Evolutionary conservation across 2,888 invertebrate genomes (phyloP), one percentile per base, ranked within the genome.

Genomic region (Acleris emargana): DNA sequence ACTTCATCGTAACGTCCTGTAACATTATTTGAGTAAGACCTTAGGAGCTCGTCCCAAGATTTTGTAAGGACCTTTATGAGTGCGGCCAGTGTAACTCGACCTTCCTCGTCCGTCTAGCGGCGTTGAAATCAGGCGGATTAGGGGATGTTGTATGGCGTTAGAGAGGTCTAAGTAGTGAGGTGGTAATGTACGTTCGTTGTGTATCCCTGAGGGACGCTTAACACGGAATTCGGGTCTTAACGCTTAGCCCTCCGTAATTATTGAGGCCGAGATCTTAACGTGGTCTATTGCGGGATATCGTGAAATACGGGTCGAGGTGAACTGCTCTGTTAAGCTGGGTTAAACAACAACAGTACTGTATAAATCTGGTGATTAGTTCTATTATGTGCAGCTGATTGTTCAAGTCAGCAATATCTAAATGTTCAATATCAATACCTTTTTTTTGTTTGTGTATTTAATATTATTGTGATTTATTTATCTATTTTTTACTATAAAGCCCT

Each of bases 211-310:
- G 84, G 86, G 86, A 79, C 87, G 78, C 84, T 89, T 88, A 87
- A 88, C 90, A 87, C 78, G 78, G 83, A 84, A 83, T 89, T 86
- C 77, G 84, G 87, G 83, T 80, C 83, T 88, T 81, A 84, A 83
- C 82, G 83, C 81, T 88, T 82, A 87, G 85, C 83, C 87, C 80
- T 67, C 68, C 78, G 88, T 91, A 91, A 91, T 91, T 90, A 89
- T 84, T 78, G 76, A 83, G 88, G 87, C 81, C 78, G 83, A 79
- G 79, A 61, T 61, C 66, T 61, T 66, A 61, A 66, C 57, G 60
- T 57, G 45, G 66, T 45, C 66, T 66, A 61, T 57, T 57, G 57
- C 60, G 60, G 61, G 66, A 66, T 66, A 61, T 66, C 42, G 66
- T 61, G 66, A 66, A 57, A 66, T 66, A 66, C 52, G 55, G 55